Base-by-base conservation (phyloP, 2,797 vertebrate species). In the Sus cebifrons region DNA sequence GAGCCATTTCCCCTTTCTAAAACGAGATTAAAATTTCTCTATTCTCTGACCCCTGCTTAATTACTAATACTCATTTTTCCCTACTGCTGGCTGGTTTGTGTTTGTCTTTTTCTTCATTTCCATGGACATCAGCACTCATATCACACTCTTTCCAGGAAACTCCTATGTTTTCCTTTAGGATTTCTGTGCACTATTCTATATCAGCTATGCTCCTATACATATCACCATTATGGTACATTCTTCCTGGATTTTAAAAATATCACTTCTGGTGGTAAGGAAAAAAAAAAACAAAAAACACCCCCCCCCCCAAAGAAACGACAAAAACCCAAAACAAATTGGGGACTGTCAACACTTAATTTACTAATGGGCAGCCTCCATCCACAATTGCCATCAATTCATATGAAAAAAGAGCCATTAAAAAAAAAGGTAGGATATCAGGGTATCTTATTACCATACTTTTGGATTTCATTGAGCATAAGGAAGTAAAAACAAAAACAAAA, bases 171-270 rank as follows among this genome's bases (percentile, higher is more conserved):
- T 79, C 64, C 85, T 23, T 25, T 73, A 67, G 78, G 18, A 75
- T 78, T 65, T 60, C 36, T 85, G 6, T 5, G 23, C 7, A 89
- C 52, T 78, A 89, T 54, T 82, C 21, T 52, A 52, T 49, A 75
- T 5, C 11, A 12, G 83, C 44, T 60, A 67, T 14, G 10, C 8
- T 67, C 18, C 36, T 74, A 13, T 10, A 84, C n/a, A 89, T 75
- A 65, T 49, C 10, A 36, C 16, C 21, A n/a, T 25, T 6, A n/a
- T 21, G 60, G 10, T 29, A 49, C 44, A 36, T 67, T 5, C 65
- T 92, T 77, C 71, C n/a, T 67, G 65, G 44, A 71, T 16, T 71
- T 65, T 67, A 86, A 90, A 85, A 96, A n/a, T 29, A 14, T 27
- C 65, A 52, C 32, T 75, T 93, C n/a, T 49, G 44, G 49, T 54